A percentile compares a stretch with the other conserved stretches of the same genome.
These are phyloP conservation scores for Trichogramma dendrolimi DNA, from an alignment of 2,888 invertebrate genomes.

Conservation along the genomic window DNA sequence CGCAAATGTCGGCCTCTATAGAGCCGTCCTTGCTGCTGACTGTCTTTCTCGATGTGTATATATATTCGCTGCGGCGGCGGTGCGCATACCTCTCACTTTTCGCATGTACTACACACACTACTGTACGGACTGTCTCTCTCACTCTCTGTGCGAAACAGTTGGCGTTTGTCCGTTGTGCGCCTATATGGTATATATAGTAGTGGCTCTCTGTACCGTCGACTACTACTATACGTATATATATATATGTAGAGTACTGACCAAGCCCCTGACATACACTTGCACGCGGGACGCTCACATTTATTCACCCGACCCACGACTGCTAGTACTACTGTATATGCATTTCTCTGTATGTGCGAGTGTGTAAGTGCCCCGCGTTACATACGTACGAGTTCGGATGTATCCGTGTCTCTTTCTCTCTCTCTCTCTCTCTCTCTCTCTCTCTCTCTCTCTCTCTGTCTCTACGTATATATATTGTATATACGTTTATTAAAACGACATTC, in stretches of 20 bases:
- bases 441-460: slow-evolving; percentile 12
- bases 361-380: too few species aligned
- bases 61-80: too few species aligned
- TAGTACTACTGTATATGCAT: too few species aligned
- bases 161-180: background rate
- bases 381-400: background rate
- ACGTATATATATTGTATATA: slow-evolving; percentile 12
- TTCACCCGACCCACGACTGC: too few species aligned
- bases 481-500: background rate
- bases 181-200: too few species aligned
- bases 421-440: slow-evolving; percentile 17
- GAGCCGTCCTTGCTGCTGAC: slow-evolving; percentile 17
- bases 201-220: too few species aligned
- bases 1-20: slow-evolving; percentile 23
- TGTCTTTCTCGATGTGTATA: background rate
- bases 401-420: slow-evolving; percentile 17
- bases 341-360: too few species aligned
- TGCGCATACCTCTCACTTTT: slow-evolving; percentile 8
- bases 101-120: slow-evolving; percentile 8
- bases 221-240: too few species aligned
- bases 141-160: slow-evolving; percentile 16
- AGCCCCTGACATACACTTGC: background rate
- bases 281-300: slow-evolving; percentile 6
- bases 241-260: background rate
- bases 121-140: slow-evolving; percentile 12